Percentiles rank a stretch among this genome's conserved stretches.
These are phyloP conservation scores for Centropyge bicolor DNA, from an alignment of 2,797 vertebrate genomes.

Conservation along the genomic window DNA sequence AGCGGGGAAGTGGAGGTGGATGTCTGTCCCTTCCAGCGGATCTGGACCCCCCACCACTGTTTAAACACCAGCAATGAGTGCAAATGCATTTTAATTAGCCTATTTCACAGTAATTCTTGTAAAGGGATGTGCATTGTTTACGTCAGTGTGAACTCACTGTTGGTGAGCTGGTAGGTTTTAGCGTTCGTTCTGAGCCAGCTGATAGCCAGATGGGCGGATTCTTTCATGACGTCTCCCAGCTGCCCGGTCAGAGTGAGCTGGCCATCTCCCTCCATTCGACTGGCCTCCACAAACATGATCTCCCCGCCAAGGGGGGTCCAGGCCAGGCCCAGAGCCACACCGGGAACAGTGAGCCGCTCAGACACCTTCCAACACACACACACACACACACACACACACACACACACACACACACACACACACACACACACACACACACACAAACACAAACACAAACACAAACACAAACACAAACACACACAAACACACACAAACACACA, in stretches of 20 bases:
- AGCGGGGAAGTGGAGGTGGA: slow-evolving; percentile 99
- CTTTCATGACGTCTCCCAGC: slow-evolving; percentile 97
- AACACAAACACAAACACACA: not conserved
- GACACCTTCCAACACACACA: slow-evolving; percentile 87
- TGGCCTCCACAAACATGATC: slow-evolving; percentile 99
- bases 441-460: slow-evolving; percentile 2
- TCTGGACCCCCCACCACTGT: slow-evolving; percentile 93
- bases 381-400: slow-evolving; percentile 1
- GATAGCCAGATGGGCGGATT: slow-evolving; percentile 96
- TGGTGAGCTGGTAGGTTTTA: slow-evolving; percentile 92
- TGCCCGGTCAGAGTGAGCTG: slow-evolving; percentile 96
- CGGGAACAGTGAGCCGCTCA: slow-evolving; percentile 92
- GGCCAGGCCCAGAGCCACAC: slow-evolving; percentile 95
- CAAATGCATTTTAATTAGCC: not conserved
- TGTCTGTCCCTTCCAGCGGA: slow-evolving; percentile 96
- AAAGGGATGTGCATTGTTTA: no score
- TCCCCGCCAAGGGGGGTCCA: slow-evolving; percentile 97
- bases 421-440: slow-evolving; percentile 25
- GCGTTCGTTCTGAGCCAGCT: slow-evolving; percentile 97
- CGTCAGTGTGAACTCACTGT: slow-evolving; percentile 81
- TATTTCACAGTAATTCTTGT: not conserved
- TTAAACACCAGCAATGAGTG: slow-evolving; percentile 18
- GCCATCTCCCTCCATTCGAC: slow-evolving; percentile 95
- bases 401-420: not conserved
- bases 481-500: slow-evolving; percentile 20